A percentile compares a stretch with the other conserved stretches of the same genome.
phyloP scores from a whole-genome alignment of 2,113 vertebrate genomes.

The Pheucticus melanocephalus region DNA sequence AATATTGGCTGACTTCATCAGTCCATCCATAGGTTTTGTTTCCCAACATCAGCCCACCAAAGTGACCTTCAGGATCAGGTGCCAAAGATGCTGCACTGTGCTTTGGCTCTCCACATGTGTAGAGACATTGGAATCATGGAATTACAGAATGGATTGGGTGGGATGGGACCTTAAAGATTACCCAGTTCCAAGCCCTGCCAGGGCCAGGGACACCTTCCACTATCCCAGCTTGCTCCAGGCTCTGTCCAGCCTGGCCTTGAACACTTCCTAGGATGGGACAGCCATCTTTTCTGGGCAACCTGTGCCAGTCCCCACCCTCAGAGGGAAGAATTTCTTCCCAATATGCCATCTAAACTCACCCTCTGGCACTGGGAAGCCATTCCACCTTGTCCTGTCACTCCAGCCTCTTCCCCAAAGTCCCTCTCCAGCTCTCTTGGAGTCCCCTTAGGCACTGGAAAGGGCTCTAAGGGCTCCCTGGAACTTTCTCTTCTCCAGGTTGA shows the following conservation, averaged over 20 bases:
- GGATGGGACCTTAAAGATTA: not conserved
- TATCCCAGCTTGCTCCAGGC: not conserved
- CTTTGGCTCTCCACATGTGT: rapidly evolving
- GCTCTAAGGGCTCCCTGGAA: not conserved
- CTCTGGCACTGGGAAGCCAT: not conserved
- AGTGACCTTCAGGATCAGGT: not conserved
- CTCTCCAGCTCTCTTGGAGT: not conserved
- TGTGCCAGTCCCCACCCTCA: not conserved
- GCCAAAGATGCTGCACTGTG: not conserved
- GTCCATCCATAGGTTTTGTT: not conserved
- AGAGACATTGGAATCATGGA: not conserved
- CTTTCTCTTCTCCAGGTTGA: not conserved
- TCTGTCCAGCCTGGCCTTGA: not conserved
- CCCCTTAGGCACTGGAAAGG: not conserved
- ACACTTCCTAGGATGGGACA: not conserved
- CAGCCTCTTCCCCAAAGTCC: not conserved
- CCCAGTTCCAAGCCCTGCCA: not conserved
- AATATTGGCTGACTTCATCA: not conserved
- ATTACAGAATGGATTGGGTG: not conserved
- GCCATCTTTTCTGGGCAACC: not conserved
- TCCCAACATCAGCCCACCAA: not conserved
- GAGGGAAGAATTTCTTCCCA: not conserved
- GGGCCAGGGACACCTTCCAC: not conserved
- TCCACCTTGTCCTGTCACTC: not conserved
- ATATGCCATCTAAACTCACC: not conserved